Evolutionary conservation across 2,888 invertebrate genomes (phyloP).

Genomic region (Anaspis maculata): DNA sequence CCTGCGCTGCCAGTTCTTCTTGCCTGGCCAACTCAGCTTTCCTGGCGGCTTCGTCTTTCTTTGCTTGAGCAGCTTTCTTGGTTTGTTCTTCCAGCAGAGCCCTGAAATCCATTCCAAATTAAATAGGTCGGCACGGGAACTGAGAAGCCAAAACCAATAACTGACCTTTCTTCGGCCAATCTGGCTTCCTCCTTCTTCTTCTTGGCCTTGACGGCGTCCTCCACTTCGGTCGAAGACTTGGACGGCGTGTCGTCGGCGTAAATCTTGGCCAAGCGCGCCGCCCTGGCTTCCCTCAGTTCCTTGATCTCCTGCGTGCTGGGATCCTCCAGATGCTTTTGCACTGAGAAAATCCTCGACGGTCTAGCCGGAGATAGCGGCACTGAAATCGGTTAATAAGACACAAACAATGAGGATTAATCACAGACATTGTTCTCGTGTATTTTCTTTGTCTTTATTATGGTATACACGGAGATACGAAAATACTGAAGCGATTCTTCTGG

Average conservation of each 20-base stretch:
- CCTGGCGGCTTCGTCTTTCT: slow-evolving; percentile 44
- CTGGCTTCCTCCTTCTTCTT: slow-evolving; percentile 57
- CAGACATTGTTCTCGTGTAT: slow-evolving; percentile 1
- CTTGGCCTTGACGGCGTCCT: slow-evolving; percentile 46
- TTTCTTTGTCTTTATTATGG: too few species aligned
- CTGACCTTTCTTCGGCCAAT: slow-evolving; percentile 54
- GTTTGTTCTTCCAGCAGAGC: slow-evolving; percentile 49
- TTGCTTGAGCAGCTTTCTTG: slow-evolving; percentile 45
- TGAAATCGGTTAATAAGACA: slow-evolving; percentile 16
- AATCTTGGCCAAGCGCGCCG: slow-evolving; percentile 53
- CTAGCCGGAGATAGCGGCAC: slow-evolving; percentile 54
- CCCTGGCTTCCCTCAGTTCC: slow-evolving; percentile 55
- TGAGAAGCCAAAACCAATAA: too few species aligned
- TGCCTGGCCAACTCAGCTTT: slow-evolving; percentile 46
- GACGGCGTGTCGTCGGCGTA: slow-evolving; percentile 37
- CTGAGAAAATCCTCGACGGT: slow-evolving; percentile 61
- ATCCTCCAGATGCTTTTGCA: slow-evolving; percentile 36
- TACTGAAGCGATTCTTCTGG: too few species aligned
- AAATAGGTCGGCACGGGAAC: too few species aligned
- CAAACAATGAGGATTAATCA: slow-evolving; percentile 2
- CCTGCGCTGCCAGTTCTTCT: slow-evolving; percentile 42
- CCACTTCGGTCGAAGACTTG: slow-evolving; percentile 29
- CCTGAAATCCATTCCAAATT: slow-evolving; percentile 32
- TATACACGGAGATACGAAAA: too few species aligned
- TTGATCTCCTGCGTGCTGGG: slow-evolving; percentile 33